These are phyloP conservation scores for Neostethus bicornis DNA, from an alignment of 2,797 vertebrate genomes.

Conservation along the genomic window DNA sequence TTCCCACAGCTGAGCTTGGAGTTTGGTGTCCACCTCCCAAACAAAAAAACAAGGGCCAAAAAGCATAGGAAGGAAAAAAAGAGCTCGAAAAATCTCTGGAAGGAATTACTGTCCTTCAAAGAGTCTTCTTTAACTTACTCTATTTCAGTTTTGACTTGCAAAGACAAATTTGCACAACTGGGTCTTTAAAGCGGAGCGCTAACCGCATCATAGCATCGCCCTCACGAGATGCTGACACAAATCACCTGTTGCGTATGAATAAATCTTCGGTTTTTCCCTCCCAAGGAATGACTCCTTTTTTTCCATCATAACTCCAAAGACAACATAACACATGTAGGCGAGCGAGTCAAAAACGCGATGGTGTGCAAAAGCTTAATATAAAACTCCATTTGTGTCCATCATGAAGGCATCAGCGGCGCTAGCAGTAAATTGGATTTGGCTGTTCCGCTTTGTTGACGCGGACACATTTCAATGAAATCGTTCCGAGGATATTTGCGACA, in stretches of 20 bases:
- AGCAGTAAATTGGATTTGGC: neutral
- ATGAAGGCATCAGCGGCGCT: neutral
- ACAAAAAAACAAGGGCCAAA: conserved; percentile 4
- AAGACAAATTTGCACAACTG: neutral
- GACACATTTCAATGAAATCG: neutral
- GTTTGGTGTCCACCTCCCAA: conserved; percentile 1
- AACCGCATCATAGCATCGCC: neutral
- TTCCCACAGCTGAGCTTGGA: conserved; percentile 35
- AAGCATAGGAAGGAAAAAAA: neutral
- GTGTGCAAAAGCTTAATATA: neutral
- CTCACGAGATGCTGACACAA: neutral
- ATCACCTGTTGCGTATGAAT: neutral
- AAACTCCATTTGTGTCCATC: neutral
- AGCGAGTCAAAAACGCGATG: neutral
- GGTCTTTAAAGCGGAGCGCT: neutral
- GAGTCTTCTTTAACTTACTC: neutral
- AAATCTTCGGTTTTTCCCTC: neutral
- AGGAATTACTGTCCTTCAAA: neutral
- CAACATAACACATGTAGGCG: neutral
- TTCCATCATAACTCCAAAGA: neutral
- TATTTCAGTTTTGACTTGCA: neutral
- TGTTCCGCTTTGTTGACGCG: neutral
- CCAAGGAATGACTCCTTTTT: neutral
- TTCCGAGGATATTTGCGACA: conserved; percentile 6
- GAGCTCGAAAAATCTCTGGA: neutral